These are phyloP conservation scores for Oryzias dopingdopingensis DNA, from an alignment of 2,797 vertebrate genomes.

Conservation along the genomic window DNA sequence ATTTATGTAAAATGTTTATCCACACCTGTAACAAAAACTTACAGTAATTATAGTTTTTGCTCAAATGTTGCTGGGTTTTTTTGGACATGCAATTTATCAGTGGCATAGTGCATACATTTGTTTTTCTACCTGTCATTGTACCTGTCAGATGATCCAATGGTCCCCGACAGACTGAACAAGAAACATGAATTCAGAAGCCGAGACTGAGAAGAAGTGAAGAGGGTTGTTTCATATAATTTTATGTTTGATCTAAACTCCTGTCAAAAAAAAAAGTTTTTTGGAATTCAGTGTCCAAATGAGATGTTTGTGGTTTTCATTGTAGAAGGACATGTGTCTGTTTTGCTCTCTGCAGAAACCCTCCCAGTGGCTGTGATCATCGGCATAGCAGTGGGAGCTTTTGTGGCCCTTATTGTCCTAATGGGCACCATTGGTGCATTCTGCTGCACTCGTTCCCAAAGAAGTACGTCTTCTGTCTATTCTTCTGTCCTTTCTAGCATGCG, in stretches of 20 bases:
- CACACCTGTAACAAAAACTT: slow-evolving; percentile 28
- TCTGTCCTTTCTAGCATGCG: slow-evolving; percentile 40
- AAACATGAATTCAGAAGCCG: slow-evolving; percentile 1
- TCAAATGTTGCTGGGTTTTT: slow-evolving; percentile 20
- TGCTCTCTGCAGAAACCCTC: slow-evolving; percentile 86
- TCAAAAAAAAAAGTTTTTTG: background rate
- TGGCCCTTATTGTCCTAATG: slow-evolving; percentile 95
- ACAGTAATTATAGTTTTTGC: slow-evolving; percentile 28
- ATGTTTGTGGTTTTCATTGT: slow-evolving; percentile 32
- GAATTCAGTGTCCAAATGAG: slow-evolving; percentile 8
- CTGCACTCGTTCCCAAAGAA: slow-evolving; percentile 97
- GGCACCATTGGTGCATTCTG: slow-evolving; percentile 98
- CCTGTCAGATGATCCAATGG: slow-evolving; percentile 13
- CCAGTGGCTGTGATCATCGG: slow-evolving; percentile 97
- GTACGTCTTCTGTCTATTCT: slow-evolving; percentile 74
- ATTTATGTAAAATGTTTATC: slow-evolving; percentile 31
- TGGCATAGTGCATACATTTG: slow-evolving; percentile 7
- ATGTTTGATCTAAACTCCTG: background rate
- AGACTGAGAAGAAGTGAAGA: slow-evolving; percentile 9
- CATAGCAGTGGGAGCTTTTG: slow-evolving; percentile 94
- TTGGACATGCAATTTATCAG: background rate
- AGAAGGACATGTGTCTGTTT: slow-evolving; percentile 48
- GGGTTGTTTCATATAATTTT: slow-evolving; percentile 6
- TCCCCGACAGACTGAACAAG: slow-evolving; percentile 19
- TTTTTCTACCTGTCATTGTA: slow-evolving; percentile 14